These are phyloP conservation scores for Tetragnatha montana DNA, from an alignment of 2,888 invertebrate species.

Conservation along the genomic window DNA sequence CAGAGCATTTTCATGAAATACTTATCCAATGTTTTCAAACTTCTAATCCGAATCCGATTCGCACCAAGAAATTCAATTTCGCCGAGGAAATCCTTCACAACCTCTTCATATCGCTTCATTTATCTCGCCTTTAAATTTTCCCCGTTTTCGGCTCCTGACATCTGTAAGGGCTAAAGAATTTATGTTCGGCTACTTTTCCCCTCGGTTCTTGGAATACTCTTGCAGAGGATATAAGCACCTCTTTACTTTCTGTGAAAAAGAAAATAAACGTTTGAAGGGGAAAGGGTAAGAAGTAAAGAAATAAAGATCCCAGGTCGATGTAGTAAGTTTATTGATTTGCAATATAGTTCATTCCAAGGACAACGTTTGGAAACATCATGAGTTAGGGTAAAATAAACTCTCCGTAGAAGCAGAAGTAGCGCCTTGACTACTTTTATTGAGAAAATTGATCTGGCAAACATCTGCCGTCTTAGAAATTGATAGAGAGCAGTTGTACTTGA, in stretches of 20 bases:
- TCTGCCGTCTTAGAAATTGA: constrained; percentile 17
- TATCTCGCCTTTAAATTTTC: neutral
- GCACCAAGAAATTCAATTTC: neutral
- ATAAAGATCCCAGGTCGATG: constrained; percentile 37
- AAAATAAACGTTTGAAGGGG: constrained; percentile 10
- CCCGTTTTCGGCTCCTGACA: neutral
- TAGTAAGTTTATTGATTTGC: constrained; percentile 57
- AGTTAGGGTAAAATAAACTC: neutral
- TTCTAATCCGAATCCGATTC: no score
- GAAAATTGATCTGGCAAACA: constrained; percentile 22
- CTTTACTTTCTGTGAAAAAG: neutral
- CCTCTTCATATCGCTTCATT: neutral
- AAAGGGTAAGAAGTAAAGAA: neutral
- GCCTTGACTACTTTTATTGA: constrained; percentile 33
- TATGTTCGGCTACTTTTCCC: neutral
- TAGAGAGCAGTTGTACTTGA: constrained; percentile 17
- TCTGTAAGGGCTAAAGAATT: neutral
- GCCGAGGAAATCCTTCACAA: neutral
- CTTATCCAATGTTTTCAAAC: no score
- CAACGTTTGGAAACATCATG: constrained; percentile 40
- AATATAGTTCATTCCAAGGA: constrained; percentile 45
- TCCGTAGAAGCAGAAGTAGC: constrained; percentile 3
- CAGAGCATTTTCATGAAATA: no score
- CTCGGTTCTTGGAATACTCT: neutral
- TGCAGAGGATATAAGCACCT: constrained; percentile 14